phyloP scores from a whole-genome alignment of 35 echinoderm and acorn worm genomes.

The Holothuria glaberrima region DNA sequence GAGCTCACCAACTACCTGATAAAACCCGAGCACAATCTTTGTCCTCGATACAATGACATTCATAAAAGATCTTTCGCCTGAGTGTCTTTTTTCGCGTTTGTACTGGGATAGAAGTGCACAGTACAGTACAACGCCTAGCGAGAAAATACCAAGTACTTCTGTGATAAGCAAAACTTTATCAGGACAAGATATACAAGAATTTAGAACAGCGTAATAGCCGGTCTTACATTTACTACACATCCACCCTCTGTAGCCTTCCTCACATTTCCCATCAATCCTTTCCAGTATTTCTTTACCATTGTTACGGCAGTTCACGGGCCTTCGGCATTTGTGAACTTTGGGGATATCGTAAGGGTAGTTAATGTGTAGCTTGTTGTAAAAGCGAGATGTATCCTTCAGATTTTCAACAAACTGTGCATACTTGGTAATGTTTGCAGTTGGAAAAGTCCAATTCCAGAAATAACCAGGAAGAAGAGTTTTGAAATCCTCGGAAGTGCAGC shows the following conservation, averaged over 20 bases:
- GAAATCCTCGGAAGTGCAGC: slow-evolving; percentile 45
- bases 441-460: slow-evolving; percentile 54
- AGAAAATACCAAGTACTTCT: too few relatives aligned
- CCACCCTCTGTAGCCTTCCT: slow-evolving; percentile 49
- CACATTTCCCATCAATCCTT: slow-evolving; percentile 4
- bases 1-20: slow-evolving; percentile 50
- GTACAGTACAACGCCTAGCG: neutral
- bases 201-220: slow-evolving; percentile 38
- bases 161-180: too few relatives aligned
- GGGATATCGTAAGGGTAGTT: neutral
- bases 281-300: neutral
- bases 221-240: slow-evolving; percentile 5
- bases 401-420: slow-evolving; percentile 52
- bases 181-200: neutral
- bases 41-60: slow-evolving; percentile 23
- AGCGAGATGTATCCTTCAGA: neutral
- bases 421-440: neutral
- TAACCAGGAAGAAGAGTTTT: slow-evolving; percentile 41
- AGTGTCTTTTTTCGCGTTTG: neutral
- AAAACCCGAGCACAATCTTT: slow-evolving; percentile 55
- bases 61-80: neutral
- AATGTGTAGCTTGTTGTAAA: neutral
- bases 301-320: neutral
- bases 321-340: neutral
- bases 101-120: neutral